Evolutionary conservation across 92 coral and sea anemone species (phyloP).

Genomic region (Phenganax stokvisi): DNA sequence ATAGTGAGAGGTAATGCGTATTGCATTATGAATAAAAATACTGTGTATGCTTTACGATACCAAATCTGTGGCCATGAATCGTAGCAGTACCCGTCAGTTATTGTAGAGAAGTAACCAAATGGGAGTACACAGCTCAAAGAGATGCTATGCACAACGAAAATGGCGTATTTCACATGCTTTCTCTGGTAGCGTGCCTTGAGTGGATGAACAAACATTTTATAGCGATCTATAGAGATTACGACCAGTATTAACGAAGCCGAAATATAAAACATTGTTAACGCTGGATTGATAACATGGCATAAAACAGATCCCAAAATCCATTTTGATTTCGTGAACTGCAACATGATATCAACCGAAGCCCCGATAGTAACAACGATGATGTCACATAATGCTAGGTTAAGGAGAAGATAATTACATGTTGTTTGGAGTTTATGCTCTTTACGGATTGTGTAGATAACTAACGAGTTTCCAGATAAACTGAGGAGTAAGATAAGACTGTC

Average conservation of each 20-base stretch:
- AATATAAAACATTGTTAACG: conserved; percentile 35
- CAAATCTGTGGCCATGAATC: conserved; percentile 32
- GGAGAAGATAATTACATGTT: conserved; percentile 29
- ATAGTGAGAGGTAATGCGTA: conserved; percentile 22
- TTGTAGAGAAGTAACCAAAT: conserved; percentile 31
- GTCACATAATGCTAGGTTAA: conserved; percentile 36
- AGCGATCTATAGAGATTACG: conserved; percentile 34
- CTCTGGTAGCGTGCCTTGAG: conserved; percentile 34
- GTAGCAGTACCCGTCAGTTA: conserved; percentile 31
- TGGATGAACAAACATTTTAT: conserved; percentile 38
- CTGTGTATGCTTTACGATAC: conserved; percentile 35
- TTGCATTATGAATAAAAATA: conserved; percentile 28
- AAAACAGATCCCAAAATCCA: conserved; percentile 24
- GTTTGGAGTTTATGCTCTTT: conserved; percentile 38
- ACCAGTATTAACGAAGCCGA: conserved; percentile 31
- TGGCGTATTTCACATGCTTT: conserved; percentile 36
- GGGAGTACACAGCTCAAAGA: conserved; percentile 25
- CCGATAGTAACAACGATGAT: conserved; percentile 29
- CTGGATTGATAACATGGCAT: conserved; percentile 24
- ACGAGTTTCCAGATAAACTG: conserved; percentile 30
- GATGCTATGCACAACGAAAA: conserved; percentile 14
- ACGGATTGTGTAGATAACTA: conserved; percentile 31
- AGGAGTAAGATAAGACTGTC: conserved; percentile 29
- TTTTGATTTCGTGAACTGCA: conserved; percentile 31
- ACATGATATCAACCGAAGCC: conserved; percentile 30